A percentile compares a stretch with the other conserved stretches of the same genome.
Conservation (phyloP, 2,888 invertebrate species). For the Bellardia bayeri region DNA sequence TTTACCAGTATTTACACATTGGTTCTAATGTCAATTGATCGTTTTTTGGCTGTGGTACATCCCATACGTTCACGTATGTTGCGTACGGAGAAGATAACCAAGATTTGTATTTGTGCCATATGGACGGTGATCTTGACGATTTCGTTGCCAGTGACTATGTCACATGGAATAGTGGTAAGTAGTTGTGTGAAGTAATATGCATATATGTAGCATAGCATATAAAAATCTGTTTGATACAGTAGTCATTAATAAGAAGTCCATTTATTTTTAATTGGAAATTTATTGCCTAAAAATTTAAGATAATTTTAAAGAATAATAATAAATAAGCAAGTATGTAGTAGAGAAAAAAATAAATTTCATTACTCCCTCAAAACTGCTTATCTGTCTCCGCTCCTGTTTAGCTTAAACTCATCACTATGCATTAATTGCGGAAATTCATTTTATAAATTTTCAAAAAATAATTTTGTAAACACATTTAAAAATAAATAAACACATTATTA, state of each 20-base stretch:
- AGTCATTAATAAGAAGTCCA: too few relatives aligned
- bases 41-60: slow-evolving; percentile 96
- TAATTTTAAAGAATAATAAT: too few relatives aligned
- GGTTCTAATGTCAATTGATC: slow-evolving; percentile 96
- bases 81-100: slow-evolving; percentile 91
- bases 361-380: too few relatives aligned
- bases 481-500: slow-evolving; percentile 34
- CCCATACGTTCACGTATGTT: slow-evolving; percentile 94
- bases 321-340: too few relatives aligned
- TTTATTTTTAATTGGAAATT: too few relatives aligned
- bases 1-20: slow-evolving; percentile 96
- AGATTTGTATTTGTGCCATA: slow-evolving; percentile 89
- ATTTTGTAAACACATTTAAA: slow-evolving; percentile 1
- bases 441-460: slow-evolving; percentile 18
- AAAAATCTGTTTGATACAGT: too few relatives aligned
- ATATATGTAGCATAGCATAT: too few relatives aligned
- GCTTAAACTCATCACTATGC: not conserved
- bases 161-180: slow-evolving; percentile 88
- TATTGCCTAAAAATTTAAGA: too few relatives aligned
- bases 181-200: too few relatives aligned
- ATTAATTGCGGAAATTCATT: slow-evolving; percentile 16
- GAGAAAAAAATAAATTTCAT: too few relatives aligned
- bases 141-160: slow-evolving; percentile 89
- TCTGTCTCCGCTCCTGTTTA: not conserved
- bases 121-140: slow-evolving; percentile 92